Conservation (phyloP, 2,888 invertebrate species). For the Chironomus riparius region DNA sequence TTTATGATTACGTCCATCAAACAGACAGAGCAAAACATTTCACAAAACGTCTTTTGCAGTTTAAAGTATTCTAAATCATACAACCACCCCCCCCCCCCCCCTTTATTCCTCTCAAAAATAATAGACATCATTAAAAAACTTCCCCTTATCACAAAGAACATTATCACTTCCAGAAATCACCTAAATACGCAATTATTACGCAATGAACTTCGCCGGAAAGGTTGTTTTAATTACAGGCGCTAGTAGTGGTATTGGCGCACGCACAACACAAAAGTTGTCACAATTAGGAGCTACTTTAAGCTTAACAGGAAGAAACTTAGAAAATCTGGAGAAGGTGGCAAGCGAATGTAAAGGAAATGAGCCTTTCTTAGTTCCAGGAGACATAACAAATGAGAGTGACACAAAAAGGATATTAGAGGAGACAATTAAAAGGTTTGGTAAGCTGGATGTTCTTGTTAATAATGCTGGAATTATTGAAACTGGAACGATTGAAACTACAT, state of each 20-base stretch:
- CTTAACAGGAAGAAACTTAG: slow-evolving; percentile 54
- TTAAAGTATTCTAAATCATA: too few relatives aligned
- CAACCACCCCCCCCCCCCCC: too few relatives aligned
- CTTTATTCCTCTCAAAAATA: too few relatives aligned
- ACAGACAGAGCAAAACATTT: too few relatives aligned
- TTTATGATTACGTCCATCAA: too few relatives aligned
- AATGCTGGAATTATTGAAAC: slow-evolving; percentile 79
- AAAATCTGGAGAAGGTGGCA: slow-evolving; percentile 56
- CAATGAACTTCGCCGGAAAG: slow-evolving; percentile 52
- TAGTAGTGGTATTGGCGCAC: slow-evolving; percentile 69
- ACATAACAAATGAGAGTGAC: slow-evolving; percentile 64
- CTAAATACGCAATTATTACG: not conserved
- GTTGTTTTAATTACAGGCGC: slow-evolving; percentile 59
- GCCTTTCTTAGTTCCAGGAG: slow-evolving; percentile 56
- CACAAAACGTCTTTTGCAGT: too few relatives aligned
- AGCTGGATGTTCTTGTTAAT: slow-evolving; percentile 76
- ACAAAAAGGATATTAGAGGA: slow-evolving; percentile 59
- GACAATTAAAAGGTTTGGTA: slow-evolving; percentile 64
- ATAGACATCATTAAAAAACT: too few relatives aligned
- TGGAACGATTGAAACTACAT: slow-evolving; percentile 72
- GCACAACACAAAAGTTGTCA: slow-evolving; percentile 58
- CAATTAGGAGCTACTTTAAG: slow-evolving; percentile 54
- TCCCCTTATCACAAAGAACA: too few relatives aligned
- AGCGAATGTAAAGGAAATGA: slow-evolving; percentile 44
- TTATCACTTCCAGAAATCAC: too few relatives aligned